Evolutionary conservation across 2,113 vertebrate genomes (phyloP).

Genomic region (Furnarius figulus): DNA sequence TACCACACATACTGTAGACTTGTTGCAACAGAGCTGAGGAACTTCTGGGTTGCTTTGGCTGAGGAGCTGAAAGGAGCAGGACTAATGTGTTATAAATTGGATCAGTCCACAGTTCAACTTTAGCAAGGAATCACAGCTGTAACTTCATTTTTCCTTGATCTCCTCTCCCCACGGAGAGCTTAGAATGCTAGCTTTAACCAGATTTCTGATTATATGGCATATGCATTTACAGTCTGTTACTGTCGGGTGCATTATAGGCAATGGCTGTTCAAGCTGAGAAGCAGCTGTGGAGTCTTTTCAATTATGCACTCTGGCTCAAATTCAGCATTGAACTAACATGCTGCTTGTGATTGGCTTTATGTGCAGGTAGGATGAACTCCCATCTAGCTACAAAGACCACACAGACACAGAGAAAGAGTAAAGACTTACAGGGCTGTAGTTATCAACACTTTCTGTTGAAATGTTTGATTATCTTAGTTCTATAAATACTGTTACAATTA

Average conservation of each 20-base stretch:
- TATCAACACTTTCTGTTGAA: background rate
- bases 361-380: background rate
- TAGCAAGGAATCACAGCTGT: background rate
- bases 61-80: background rate
- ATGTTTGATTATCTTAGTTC: background rate
- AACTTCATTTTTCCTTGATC: background rate
- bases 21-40: background rate
- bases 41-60: background rate
- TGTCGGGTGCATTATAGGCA: background rate
- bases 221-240: background rate
- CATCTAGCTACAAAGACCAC: background rate
- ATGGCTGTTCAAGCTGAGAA: conserved; percentile 10
- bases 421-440: background rate
- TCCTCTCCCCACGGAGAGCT: background rate
- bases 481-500: background rate
- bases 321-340: background rate
- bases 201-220: background rate
- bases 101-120: background rate
- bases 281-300: background rate
- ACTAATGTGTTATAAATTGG: background rate
- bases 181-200: background rate
- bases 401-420: background rate
- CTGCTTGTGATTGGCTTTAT: background rate
- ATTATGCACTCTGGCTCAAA: background rate
- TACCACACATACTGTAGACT: background rate